Conservation (phyloP, 1,140 invertebrate genomes). For the Calliopsis andreniformis region DNA sequence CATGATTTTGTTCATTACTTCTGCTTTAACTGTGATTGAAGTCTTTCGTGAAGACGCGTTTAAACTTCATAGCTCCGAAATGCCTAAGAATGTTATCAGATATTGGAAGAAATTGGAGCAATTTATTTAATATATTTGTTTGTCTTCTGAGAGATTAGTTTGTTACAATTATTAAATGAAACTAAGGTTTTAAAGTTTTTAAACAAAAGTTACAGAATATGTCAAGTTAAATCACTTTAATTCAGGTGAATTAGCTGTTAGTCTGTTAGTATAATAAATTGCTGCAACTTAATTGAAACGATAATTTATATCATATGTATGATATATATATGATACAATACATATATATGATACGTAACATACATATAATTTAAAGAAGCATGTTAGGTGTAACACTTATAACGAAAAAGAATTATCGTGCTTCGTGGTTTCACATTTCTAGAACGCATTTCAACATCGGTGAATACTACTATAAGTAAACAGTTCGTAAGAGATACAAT, state of each 20-base stretch:
- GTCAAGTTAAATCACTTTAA: constrained; percentile 13
- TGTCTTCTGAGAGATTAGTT: constrained; percentile 17
- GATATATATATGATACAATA: not conserved
- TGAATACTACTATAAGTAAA: constrained; percentile 13
- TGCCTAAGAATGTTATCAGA: constrained; percentile 22
- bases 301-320: constrained; percentile 9
- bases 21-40: constrained; percentile 52
- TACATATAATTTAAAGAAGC: constrained; percentile 27
- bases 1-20: constrained; percentile 38
- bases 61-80: constrained; percentile 6
- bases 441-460: constrained; percentile 25
- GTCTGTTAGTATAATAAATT: constrained; percentile 34
- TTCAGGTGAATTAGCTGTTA: constrained; percentile 23
- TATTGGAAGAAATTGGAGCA: constrained; percentile 15
- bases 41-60: constrained; percentile 20
- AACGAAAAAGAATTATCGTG: constrained; percentile 9
- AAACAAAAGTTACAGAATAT: constrained; percentile 1
- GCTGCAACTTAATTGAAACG: constrained; percentile 9
- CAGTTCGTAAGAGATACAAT: constrained; percentile 20
- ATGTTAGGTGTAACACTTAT: constrained; percentile 24
- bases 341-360: not conserved
- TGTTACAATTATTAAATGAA: constrained; percentile 16
- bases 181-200: not conserved
- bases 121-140: constrained; percentile 31
- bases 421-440: constrained; percentile 15